Conservation (phyloP, 1,140 invertebrate genomes). For the Heliconius hewitsoni region DNA sequence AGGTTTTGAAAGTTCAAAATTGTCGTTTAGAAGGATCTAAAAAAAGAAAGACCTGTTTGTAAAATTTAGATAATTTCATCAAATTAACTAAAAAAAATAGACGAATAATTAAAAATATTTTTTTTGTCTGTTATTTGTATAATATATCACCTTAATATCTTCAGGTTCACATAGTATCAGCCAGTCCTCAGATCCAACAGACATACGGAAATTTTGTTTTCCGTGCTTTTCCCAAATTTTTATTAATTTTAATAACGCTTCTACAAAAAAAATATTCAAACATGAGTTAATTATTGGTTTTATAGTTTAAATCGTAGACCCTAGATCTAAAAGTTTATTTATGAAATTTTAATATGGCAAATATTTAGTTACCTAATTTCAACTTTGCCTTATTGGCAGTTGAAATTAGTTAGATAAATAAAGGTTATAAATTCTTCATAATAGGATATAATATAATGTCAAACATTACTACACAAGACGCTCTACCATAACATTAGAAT, state of each 20-base stretch:
- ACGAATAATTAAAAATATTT: too few relatives aligned
- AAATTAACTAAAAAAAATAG: too few relatives aligned
- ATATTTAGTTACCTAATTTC: too few relatives aligned
- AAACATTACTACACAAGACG: too few relatives aligned
- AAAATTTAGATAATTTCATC: too few relatives aligned
- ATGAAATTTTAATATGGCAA: too few relatives aligned
- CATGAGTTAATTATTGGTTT: neutral
- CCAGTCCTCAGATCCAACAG: slow-evolving; percentile 47
- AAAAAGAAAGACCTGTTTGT: neutral
- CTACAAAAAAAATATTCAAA: slow-evolving; percentile 27
- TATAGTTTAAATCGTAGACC: neutral
- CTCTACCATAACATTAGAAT: too few relatives aligned
- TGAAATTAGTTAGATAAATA: too few relatives aligned
- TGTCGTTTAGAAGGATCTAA: slow-evolving; percentile 45
- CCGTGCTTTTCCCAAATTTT: slow-evolving; percentile 46
- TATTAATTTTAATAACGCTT: slow-evolving; percentile 40
- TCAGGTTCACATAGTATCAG: slow-evolving; percentile 43
- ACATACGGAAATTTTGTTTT: slow-evolving; percentile 46
- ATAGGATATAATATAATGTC: too few relatives aligned
- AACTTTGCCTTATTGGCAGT: too few relatives aligned
- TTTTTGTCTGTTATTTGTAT: neutral
- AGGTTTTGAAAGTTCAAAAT: slow-evolving; percentile 46
- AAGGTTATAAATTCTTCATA: too few relatives aligned
- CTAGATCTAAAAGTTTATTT: too few relatives aligned
- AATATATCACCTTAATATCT: slow-evolving; percentile 42